Evolutionary conservation across 2,797 vertebrate species (phyloP).

Genomic region (Chrosomus eos): DNA sequence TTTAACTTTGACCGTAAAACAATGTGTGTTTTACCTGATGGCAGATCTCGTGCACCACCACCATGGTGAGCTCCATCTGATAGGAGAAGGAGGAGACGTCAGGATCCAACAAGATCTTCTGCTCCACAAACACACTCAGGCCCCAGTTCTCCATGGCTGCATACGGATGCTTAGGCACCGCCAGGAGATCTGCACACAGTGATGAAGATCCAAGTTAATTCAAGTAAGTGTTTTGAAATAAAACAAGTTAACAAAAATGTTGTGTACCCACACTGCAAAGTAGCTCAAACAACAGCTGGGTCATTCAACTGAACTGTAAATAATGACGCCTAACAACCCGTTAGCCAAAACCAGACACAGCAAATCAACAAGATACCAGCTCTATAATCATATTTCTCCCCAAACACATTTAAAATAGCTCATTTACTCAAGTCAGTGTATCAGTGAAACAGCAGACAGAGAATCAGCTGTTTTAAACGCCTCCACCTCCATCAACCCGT

Average conservation of each 20-base stretch:
- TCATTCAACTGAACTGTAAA: neutral
- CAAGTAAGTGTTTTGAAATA: neutral
- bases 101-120: constrained; percentile 95
- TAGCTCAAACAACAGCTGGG: neutral
- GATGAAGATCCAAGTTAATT: neutral
- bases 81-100: constrained; percentile 94
- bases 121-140: constrained; percentile 96
- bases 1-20: neutral
- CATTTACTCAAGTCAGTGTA: neutral
- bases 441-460: constrained; percentile 10
- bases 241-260: neutral
- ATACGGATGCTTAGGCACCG: constrained; percentile 98
- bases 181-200: constrained; percentile 89
- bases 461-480: constrained; percentile 9
- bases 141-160: constrained; percentile 99
- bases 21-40: constrained; percentile 83
- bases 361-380: neutral
- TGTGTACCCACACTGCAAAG: neutral
- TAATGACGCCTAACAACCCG: neutral
- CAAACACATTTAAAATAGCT: neutral
- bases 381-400: neutral
- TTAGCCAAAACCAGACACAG: neutral
- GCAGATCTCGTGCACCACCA: constrained; percentile 96
- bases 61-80: constrained; percentile 98
- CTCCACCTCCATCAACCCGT: neutral